Conservation (phyloP, 2,888 invertebrate genomes). For the Cremastinae sp. region DNA sequence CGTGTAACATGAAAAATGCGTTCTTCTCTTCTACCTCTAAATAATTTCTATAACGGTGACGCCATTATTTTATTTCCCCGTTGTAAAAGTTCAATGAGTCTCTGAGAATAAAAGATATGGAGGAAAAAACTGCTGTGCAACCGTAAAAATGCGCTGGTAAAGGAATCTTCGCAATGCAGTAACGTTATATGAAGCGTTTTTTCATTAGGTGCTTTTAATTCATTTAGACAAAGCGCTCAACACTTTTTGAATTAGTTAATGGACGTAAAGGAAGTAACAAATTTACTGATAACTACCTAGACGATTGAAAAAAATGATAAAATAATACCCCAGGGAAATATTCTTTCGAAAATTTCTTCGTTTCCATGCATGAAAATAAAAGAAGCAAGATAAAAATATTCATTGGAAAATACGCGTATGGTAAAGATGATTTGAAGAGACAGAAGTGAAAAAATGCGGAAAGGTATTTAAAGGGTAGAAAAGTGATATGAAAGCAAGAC, state of each 20-base stretch:
- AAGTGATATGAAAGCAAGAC: not conserved
- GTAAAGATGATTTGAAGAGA: not conserved
- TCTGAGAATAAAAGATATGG: not conserved
- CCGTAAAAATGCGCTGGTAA: not conserved
- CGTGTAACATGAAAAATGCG: constrained; percentile 19
- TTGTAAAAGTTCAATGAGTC: constrained; percentile 3
- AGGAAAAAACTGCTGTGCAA: constrained; percentile 2
- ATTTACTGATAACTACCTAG: too few relatives aligned
- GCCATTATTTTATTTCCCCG: constrained; percentile 16
- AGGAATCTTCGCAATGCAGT: too few relatives aligned
- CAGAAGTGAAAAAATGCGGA: not conserved
- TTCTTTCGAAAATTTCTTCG: too few relatives aligned
- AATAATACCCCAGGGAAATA: too few relatives aligned
- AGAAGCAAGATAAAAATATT: too few relatives aligned
- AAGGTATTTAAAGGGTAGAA: not conserved
- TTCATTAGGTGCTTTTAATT: too few relatives aligned
- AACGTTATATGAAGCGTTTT: too few relatives aligned
- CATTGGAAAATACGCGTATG: not conserved
- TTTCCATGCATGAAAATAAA: not conserved
- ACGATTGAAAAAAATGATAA: not conserved
- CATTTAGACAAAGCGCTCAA: too few relatives aligned
- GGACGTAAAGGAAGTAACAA: too few relatives aligned
- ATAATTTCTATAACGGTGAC: constrained; percentile 41
- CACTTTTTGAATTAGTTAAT: too few relatives aligned
- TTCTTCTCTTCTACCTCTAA: constrained; percentile 36